phyloP scores from a whole-genome alignment of 2,888 invertebrate genomes.

The Nysson spinosus region DNA sequence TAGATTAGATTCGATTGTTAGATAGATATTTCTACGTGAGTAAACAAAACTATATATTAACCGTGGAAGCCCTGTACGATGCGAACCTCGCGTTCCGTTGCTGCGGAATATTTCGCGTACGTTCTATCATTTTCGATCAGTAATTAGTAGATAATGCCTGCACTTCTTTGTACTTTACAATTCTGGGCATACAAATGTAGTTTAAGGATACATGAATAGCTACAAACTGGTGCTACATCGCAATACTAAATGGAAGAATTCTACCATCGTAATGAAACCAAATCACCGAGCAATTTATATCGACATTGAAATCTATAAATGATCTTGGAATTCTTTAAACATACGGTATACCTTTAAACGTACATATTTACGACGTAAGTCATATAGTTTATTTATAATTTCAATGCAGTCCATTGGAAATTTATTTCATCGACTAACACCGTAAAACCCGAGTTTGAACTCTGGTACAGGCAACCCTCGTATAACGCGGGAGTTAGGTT shows the following conservation, averaged over 20 bases:
- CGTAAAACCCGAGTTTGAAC: too few relatives aligned
- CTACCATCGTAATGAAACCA: conserved; percentile 12
- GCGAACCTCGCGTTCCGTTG: conserved; percentile 56
- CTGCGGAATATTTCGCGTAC: conserved; percentile 59
- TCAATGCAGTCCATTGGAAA: too few relatives aligned
- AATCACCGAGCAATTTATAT: background rate
- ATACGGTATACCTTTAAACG: too few relatives aligned
- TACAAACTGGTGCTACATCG: conserved; percentile 45
- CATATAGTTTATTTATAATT: too few relatives aligned
- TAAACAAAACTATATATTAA: conserved; percentile 48
- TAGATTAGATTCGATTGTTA: conserved; percentile 62
- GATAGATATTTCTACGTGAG: conserved; percentile 60
- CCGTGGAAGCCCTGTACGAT: conserved; percentile 55
- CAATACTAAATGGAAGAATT: conserved; percentile 50
- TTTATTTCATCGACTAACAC: too few relatives aligned
- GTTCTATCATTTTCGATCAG: conserved; percentile 50
- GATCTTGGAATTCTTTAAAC: too few relatives aligned
- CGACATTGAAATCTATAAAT: conserved; percentile 10
- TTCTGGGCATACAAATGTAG: conserved; percentile 43
- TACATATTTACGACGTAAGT: too few relatives aligned
- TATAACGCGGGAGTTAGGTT: too few relatives aligned
- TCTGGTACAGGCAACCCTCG: too few relatives aligned
- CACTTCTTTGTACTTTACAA: conserved; percentile 43
- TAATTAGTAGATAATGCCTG: conserved; percentile 37
- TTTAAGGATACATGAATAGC: conserved; percentile 43